Conservation (phyloP, 2,888 invertebrate genomes). For the Nymphalis polychloros region DNA sequence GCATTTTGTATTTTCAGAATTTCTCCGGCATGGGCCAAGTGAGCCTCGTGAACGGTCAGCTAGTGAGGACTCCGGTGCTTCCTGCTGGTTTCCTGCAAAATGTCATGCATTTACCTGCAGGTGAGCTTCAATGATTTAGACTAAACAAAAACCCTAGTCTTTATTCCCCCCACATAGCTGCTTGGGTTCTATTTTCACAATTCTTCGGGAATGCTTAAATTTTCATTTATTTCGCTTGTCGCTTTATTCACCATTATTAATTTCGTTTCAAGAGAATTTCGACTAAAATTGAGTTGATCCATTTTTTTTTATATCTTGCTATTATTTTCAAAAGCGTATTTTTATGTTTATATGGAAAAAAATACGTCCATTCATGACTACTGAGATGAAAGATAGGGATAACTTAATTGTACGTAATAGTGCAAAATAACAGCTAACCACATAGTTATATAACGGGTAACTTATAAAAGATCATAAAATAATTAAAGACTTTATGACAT, state of each 20-base stretch:
- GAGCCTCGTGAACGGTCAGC: conserved; percentile 84
- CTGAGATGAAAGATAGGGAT: background rate
- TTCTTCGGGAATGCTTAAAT: conserved; percentile 60
- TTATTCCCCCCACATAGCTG: conserved; percentile 13
- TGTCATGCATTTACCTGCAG: conserved; percentile 85
- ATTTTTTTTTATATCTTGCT: background rate
- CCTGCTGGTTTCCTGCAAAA: conserved; percentile 88
- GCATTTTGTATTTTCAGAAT: conserved; percentile 54
- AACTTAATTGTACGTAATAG: background rate
- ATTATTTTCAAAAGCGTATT: background rate
- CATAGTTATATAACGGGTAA: background rate
- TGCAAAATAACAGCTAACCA: conserved; percentile 6
- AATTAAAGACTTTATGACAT: background rate
- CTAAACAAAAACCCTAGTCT: background rate
- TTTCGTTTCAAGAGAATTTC: background rate
- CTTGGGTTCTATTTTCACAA: conserved; percentile 39
- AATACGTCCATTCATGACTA: background rate
- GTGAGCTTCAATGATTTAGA: conserved; percentile 47
- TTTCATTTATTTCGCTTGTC: conserved; percentile 54
- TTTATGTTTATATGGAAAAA: background rate
- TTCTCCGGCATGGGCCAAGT: conserved; percentile 78
- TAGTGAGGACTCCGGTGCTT: conserved; percentile 87
- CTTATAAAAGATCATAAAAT: background rate
- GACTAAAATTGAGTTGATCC: background rate
- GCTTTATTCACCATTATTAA: conserved; percentile 44